Base-by-base conservation (phyloP, 2,888 invertebrate genomes). In the Lithodes maja region DNA sequence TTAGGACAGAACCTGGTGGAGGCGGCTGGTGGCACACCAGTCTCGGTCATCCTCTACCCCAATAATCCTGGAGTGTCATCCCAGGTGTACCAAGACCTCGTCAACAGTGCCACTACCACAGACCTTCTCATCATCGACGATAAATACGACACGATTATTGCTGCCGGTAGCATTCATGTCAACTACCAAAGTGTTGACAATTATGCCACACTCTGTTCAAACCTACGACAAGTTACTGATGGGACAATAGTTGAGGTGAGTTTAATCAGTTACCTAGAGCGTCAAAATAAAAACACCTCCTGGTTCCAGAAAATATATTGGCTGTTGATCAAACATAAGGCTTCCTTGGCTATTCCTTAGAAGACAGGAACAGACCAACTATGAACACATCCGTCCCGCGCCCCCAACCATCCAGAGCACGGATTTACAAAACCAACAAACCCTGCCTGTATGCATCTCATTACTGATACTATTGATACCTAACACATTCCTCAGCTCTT, bases 1-100 rank as follows among this genome's bases (percentile, higher is more conserved):
- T 33, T 17, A 12, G 15, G 55, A 7, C 33, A 75, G 50, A 12
- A 68, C 93, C 93, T 91, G 61, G 71, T 53, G 9, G 74, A 12
- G 92, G 78, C 86, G 77, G 50, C 89, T 0, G 78, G 5, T 7
- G 79, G 71, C 12, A 81, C 74, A 9, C 71, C 78, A 12, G 86
- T 89, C 3, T 86, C 83, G 89, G 83, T 86, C 2, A 55, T 89
- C 53, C 83, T 89, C 3, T 89, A 89, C 61, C 86, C 89, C 1
- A n/a, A 69, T 12, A 3, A 85, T n/a, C 1, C 1, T 1, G 2
- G 1, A 1, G 75, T 86, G 17, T 49, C 86, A 61, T n/a, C 15
- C 12, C 12, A 68, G 3, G 52, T 52, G 5, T 86, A 77, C 53
- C 50, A 86, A 33, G 12, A 75, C 9, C 81, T 86, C 2, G 86